Percentiles rank a stretch among this genome's conserved stretches.
Conservation (phyloP, 2,113 vertebrate genomes). For the Cathartes aura region DNA sequence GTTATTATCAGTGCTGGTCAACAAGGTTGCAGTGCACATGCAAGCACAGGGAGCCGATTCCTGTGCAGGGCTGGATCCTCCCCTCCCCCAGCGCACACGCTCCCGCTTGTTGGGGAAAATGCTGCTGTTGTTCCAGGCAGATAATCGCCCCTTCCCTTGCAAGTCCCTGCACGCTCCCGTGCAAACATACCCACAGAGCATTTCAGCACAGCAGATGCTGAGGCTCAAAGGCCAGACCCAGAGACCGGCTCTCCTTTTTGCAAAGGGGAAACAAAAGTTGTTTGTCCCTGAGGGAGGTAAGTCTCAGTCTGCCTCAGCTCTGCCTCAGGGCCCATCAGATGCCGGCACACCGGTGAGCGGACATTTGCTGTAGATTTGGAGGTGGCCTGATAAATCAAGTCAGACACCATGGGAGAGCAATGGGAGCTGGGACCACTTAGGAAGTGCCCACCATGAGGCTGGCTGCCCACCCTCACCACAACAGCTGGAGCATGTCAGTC, state of each 20-base stretch:
- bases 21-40: neutral
- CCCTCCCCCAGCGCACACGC: constrained; percentile 13
- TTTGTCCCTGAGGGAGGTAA: neutral
- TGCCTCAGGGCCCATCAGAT: neutral
- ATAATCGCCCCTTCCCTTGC: constrained; percentile 57
- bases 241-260: neutral
- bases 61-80: neutral
- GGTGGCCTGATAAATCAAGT: neutral
- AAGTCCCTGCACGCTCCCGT: constrained; percentile 28
- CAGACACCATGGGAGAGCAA: neutral
- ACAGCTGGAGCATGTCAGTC: neutral
- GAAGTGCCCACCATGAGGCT: neutral
- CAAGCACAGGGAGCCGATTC: neutral
- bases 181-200: constrained; percentile 11
- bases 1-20: neutral
- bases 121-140: constrained; percentile 28
- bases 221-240: neutral
- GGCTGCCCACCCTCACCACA: neutral
- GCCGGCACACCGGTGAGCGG: accelerated
- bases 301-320: neutral
- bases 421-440: neutral
- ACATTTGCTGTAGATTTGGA: neutral
- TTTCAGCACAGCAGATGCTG: neutral
- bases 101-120: constrained; percentile 28
- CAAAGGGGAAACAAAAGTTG: neutral